A percentile compares a stretch with the other conserved stretches of the same genome.
Evolutionary conservation across 2,797 vertebrate species (phyloP).

Genomic region (Brotula barbata): DNA sequence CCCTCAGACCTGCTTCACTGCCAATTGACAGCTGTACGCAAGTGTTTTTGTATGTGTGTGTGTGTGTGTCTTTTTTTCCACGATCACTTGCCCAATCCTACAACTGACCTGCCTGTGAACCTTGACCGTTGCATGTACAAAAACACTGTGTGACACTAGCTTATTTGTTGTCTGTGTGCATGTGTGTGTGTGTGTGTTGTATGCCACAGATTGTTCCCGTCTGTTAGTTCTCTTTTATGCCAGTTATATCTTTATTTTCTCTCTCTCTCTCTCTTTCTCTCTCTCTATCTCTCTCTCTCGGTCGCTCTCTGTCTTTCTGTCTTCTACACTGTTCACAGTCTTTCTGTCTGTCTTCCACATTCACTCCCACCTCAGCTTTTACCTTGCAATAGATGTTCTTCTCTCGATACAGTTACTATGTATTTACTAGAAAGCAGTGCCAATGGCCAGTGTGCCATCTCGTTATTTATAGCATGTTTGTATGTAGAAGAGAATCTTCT

Average conservation of each 20-base stretch:
- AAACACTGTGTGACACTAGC: conserved; percentile 16
- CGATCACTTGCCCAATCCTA: conserved; percentile 4
- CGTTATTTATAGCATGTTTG: conserved; percentile 50
- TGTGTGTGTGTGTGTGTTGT: not conserved
- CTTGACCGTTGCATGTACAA: conserved; percentile 57
- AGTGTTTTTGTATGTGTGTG: conserved; percentile 42
- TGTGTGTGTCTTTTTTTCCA: conserved; percentile 40
- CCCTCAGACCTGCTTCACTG: conserved; percentile 56
- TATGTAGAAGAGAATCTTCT: conserved; percentile 59
- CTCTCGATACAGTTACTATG: too few relatives aligned
- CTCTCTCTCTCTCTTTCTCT: not conserved
- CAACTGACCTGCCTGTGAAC: conserved; percentile 59
- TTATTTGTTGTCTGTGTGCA: conserved; percentile 41
- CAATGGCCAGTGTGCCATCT: conserved; percentile 15
- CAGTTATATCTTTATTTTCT: not conserved
- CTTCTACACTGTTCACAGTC: too few relatives aligned
- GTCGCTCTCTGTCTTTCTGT: not conserved
- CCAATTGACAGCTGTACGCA: conserved; percentile 65
- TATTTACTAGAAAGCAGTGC: not conserved
- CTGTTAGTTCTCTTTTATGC: conserved; percentile 8
- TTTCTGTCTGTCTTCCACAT: not conserved
- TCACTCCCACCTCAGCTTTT: not conserved
- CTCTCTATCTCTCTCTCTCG: not conserved
- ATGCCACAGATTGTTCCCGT: conserved; percentile 42
- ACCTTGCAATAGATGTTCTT: too few relatives aligned